Conservation (phyloP, 2,113 vertebrate genomes). For the Phylloscopus whistleri region DNA sequence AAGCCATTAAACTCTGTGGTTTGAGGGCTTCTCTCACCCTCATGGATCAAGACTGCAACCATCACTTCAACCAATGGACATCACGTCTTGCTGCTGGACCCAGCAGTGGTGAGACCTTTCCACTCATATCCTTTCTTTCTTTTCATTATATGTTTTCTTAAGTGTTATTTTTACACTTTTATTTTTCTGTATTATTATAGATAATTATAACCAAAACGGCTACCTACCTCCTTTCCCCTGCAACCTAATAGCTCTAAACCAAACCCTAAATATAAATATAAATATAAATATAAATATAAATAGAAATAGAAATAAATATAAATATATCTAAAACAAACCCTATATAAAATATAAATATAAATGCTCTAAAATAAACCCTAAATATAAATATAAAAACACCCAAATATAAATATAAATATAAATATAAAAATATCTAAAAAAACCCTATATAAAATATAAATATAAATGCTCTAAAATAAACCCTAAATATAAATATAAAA, state of each 20-base stretch:
- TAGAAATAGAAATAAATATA: too few relatives aligned
- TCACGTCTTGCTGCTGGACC: not conserved
- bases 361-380: too few relatives aligned
- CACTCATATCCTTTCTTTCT: not conserved
- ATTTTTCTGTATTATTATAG: not conserved
- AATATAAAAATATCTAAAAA: too few relatives aligned
- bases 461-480: too few relatives aligned
- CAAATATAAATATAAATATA: not conserved
- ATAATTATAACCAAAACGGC: not conserved
- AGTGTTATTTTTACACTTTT: not conserved
- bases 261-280: not conserved
- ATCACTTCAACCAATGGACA: not conserved
- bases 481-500: too few relatives aligned
- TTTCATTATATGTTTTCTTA: not conserved
- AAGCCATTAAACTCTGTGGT: not conserved
- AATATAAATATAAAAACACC: too few relatives aligned
- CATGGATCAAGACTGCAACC: not conserved
- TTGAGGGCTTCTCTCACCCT: not conserved
- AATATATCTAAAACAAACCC: too few relatives aligned
- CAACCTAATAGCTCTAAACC: not conserved
- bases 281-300: too few relatives aligned
- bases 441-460: too few relatives aligned
- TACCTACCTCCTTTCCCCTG: not conserved
- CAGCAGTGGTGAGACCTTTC: not conserved
- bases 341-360: too few relatives aligned